Percentiles rank a stretch among this genome's conserved stretches.
These are phyloP conservation scores for Drosophila bunnanda DNA, from an alignment of 2,888 invertebrate species.

Conservation along the genomic window DNA sequence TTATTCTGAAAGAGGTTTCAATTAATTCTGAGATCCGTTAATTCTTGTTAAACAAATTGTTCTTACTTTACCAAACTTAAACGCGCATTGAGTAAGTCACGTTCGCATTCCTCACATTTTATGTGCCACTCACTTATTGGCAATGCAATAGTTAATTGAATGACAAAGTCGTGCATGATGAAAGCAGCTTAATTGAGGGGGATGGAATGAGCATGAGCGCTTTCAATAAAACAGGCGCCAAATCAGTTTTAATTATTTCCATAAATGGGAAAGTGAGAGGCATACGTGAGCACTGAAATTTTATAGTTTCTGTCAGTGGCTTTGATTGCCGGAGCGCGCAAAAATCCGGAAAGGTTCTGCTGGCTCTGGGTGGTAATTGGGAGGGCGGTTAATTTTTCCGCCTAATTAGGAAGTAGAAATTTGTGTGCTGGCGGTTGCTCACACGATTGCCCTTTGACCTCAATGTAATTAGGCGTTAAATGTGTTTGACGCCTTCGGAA, in stretches of 20 bases:
- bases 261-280: slow-evolving; percentile 51
- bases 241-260: slow-evolving; percentile 75
- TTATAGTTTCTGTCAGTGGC: slow-evolving; percentile 47
- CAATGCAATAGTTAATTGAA: slow-evolving; percentile 58
- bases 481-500: slow-evolving; percentile 38
- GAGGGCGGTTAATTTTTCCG: slow-evolving; percentile 34
- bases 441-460: slow-evolving; percentile 26
- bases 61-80: background rate
- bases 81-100: slow-evolving; percentile 49
- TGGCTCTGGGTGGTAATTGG: background rate
- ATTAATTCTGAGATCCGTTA: background rate
- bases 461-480: slow-evolving; percentile 57
- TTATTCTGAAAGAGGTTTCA: background rate
- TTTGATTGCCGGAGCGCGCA: slow-evolving; percentile 62
- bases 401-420: slow-evolving; percentile 57
- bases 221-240: slow-evolving; percentile 51
- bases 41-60: background rate
- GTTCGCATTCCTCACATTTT: slow-evolving; percentile 46
- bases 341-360: slow-evolving; percentile 19
- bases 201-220: background rate
- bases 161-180: slow-evolving; percentile 59
- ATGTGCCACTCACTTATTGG: slow-evolving; percentile 41
- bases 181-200: slow-evolving; percentile 40
- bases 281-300: slow-evolving; percentile 57
- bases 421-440: slow-evolving; percentile 12